Evolutionary conservation across 2,888 invertebrate genomes (phyloP).

Genomic region (Nemotelus pantherinus): DNA sequence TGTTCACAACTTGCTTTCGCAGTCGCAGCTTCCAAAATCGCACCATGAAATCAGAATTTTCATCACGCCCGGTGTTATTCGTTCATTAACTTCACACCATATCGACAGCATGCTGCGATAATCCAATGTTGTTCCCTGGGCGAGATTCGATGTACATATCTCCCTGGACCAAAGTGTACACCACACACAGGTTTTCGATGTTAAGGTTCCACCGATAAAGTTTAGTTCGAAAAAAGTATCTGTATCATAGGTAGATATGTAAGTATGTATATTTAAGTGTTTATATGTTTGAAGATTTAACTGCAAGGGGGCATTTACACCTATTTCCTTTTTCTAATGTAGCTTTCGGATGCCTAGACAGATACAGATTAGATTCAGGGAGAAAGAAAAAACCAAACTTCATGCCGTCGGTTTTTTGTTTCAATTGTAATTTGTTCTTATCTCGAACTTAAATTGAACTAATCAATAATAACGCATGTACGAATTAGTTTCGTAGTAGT

Average conservation of each 20-base stretch:
- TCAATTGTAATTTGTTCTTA: constrained; percentile 38
- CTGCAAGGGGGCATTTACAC: too few species aligned
- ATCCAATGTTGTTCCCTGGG: constrained; percentile 10
- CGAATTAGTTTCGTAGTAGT: constrained; percentile 6
- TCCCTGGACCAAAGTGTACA: background rate
- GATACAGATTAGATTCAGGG: too few species aligned
- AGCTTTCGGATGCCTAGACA: too few species aligned
- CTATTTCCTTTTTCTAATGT: too few species aligned
- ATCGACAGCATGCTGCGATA: constrained; percentile 31
- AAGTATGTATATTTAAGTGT: too few species aligned
- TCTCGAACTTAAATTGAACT: constrained; percentile 38
- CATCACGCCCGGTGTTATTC: constrained; percentile 40
- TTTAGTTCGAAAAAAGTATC: too few species aligned
- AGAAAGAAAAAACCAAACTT: too few species aligned
- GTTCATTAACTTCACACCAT: constrained; percentile 44
- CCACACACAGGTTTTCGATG: background rate
- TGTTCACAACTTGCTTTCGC: background rate
- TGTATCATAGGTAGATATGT: too few species aligned
- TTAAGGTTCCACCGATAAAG: too few species aligned
- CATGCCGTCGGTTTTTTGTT: background rate
- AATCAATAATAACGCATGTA: constrained; percentile 44
- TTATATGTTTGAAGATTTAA: too few species aligned
- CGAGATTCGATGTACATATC: background rate
- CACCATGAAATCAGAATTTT: constrained; percentile 40
- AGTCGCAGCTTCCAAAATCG: constrained; percentile 11